Conservation (phyloP, 2,888 invertebrate genomes). For the Cantharis rustica region DNA sequence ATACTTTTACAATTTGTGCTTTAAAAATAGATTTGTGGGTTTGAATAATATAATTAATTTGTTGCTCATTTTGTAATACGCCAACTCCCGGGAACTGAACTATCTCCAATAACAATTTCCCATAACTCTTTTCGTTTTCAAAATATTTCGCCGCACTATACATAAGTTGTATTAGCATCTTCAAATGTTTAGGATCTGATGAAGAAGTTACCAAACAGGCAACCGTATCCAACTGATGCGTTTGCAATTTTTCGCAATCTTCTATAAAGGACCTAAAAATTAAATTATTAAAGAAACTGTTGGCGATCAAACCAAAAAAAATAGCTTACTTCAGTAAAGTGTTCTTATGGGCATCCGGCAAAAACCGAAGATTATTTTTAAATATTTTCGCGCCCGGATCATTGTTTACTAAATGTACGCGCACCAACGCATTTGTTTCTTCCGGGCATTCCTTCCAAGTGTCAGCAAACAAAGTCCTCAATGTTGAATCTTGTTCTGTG, state of each 20-base stretch:
- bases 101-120: slow-evolving; percentile 28
- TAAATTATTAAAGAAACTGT: background rate
- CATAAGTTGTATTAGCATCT: slow-evolving; percentile 21
- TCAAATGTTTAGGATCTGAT: background rate
- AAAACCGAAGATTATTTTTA: slow-evolving; percentile 11
- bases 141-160: slow-evolving; percentile 21
- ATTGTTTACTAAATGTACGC: background rate
- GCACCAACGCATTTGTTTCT: slow-evolving; percentile 9
- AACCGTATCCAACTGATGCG: slow-evolving; percentile 4
- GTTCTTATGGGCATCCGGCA: slow-evolving; percentile 15
- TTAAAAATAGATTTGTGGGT: slow-evolving; percentile 22
- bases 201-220: background rate
- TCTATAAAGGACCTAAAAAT: slow-evolving; percentile 11
- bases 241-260: slow-evolving; percentile 7
- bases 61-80: slow-evolving; percentile 13
- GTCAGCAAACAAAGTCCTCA: slow-evolving; percentile 12
- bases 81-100: slow-evolving; percentile 16
- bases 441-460: slow-evolving; percentile 13
- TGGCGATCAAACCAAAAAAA: background rate
- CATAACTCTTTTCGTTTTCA: slow-evolving; percentile 24
- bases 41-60: slow-evolving; percentile 8
- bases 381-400: background rate
- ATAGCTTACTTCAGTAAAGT: slow-evolving; percentile 20
- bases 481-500: background rate
- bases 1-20: slow-evolving; percentile 10